A percentile compares a stretch with the other conserved stretches of the same genome.
Evolutionary conservation across 2,797 vertebrate species (phyloP).

Genomic region (Sebastes taczanowskii): DNA sequence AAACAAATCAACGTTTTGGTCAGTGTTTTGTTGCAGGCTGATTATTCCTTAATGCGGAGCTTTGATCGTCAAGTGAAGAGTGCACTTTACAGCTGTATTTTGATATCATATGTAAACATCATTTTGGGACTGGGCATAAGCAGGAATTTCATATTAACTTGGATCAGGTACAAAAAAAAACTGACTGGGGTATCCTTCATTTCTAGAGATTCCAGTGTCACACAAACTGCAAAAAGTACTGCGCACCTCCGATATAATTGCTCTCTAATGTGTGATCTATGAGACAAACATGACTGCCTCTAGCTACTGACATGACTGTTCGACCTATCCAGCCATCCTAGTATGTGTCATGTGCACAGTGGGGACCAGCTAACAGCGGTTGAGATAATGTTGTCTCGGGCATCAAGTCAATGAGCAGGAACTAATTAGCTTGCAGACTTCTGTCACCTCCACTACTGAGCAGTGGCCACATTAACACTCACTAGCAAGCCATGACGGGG

Average conservation of each 20-base stretch:
- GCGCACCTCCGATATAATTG: conserved; percentile 1
- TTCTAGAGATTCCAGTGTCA: not conserved
- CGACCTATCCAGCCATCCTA: conserved; percentile 26
- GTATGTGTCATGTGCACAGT: conserved; percentile 45
- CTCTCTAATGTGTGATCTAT: conserved; percentile 39
- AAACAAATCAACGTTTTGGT: not conserved
- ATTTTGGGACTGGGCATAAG: not conserved
- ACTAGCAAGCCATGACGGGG: conserved; percentile 46
- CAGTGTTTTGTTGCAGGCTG: not conserved
- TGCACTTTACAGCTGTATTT: not conserved
- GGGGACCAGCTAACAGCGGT: conserved; percentile 47
- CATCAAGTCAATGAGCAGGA: conserved; percentile 61
- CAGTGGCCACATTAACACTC: conserved; percentile 49
- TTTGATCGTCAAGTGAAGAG: not conserved
- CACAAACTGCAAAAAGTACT: not conserved
- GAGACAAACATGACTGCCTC: conserved; percentile 42
- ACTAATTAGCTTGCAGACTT: conserved; percentile 68
- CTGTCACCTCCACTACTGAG: conserved; percentile 59
- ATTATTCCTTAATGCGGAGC: not conserved
- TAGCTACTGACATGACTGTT: conserved; percentile 17
- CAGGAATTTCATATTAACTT: not conserved
- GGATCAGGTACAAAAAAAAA: not conserved
- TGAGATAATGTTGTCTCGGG: conserved; percentile 60
- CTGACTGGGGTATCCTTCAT: not conserved
- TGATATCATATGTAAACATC: not conserved